A percentile compares a stretch with the other conserved stretches of the same genome.
Conservation (phyloP, 1,140 invertebrate species). For the Trissolcus basalis region DNA sequence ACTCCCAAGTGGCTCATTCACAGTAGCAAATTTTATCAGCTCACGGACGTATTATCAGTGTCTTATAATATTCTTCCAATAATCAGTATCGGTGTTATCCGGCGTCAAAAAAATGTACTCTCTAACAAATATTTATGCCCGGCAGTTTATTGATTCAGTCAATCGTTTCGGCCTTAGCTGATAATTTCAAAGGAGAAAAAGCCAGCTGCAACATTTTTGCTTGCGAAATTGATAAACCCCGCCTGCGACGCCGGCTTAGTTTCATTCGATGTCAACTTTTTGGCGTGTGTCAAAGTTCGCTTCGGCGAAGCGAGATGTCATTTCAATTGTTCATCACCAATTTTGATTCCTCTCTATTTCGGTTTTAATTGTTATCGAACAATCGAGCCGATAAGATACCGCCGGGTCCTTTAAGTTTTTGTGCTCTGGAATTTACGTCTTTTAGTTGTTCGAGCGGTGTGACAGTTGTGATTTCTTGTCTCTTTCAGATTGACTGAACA, state of each 20-base stretch:
- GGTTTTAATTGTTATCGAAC: neutral
- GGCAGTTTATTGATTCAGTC: conserved; percentile 34
- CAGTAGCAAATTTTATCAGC: conserved; percentile 33
- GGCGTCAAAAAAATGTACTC: conserved; percentile 12
- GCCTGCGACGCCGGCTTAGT: neutral
- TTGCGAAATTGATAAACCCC: conserved; percentile 4
- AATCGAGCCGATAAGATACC: conserved; percentile 1
- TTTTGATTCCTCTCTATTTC: neutral
- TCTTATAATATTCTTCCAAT: conserved; percentile 27
- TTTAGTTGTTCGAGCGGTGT: neutral
- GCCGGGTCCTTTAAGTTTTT: neutral
- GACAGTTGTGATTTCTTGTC: neutral
- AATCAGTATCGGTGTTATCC: conserved; percentile 31
- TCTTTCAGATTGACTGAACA: conserved; percentile 53
- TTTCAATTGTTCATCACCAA: neutral
- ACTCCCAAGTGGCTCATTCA: conserved; percentile 3
- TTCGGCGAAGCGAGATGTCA: neutral
- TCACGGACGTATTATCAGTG: conserved; percentile 44
- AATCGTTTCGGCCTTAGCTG: conserved; percentile 32
- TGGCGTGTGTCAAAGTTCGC: neutral
- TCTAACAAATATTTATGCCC: conserved; percentile 42
- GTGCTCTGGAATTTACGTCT: no score
- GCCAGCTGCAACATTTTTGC: neutral
- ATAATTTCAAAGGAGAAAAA: conserved; percentile 7
- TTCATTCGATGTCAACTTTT: neutral